Percentiles rank a stretch among this genome's conserved stretches.
Conservation (phyloP, 2,888 invertebrate genomes). For the Drosophila aldrichi region DNA sequence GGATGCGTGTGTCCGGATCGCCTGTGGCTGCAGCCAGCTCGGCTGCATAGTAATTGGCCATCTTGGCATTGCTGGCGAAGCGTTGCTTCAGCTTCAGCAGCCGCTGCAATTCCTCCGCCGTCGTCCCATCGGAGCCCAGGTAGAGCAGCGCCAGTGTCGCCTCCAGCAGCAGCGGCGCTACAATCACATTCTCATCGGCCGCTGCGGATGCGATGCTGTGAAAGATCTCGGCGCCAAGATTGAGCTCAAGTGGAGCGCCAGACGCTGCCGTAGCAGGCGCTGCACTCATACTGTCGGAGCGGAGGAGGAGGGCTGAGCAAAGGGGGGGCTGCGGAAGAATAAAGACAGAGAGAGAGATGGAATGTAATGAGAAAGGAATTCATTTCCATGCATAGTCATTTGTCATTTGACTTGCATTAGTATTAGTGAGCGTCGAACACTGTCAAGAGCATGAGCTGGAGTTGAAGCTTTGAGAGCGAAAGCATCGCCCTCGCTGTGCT, state of each 20-base stretch:
- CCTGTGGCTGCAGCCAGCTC: constrained; percentile 65
- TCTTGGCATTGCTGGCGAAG: constrained; percentile 72
- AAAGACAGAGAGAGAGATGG: no score
- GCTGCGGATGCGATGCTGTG: constrained; percentile 60
- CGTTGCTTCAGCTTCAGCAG: constrained; percentile 71
- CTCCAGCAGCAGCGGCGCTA: constrained; percentile 87
- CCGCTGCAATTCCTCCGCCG: constrained; percentile 78
- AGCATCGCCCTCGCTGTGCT: no score
- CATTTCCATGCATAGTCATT: no score
- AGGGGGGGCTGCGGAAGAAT: constrained; percentile 3
- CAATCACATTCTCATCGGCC: constrained; percentile 71
- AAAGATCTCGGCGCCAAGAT: constrained; percentile 65
- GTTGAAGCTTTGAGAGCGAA: no score
- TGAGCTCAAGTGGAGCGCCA: constrained; percentile 37
- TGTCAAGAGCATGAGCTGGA: no score
- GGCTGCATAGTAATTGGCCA: constrained; percentile 79
- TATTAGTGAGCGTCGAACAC: no score
- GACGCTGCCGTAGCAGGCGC: constrained; percentile 22
- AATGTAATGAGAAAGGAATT: not conserved
- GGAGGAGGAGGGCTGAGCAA: not conserved
- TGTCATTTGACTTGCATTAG: no score
- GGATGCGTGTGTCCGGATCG: constrained; percentile 76
- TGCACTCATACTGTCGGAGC: constrained; percentile 55
- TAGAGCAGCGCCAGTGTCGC: constrained; percentile 90
- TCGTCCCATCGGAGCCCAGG: constrained; percentile 89